Percentiles rank a stretch among this genome's conserved stretches.
phyloP scores from a whole-genome alignment of 2,888 invertebrate genomes.

The Timema cristinae region DNA sequence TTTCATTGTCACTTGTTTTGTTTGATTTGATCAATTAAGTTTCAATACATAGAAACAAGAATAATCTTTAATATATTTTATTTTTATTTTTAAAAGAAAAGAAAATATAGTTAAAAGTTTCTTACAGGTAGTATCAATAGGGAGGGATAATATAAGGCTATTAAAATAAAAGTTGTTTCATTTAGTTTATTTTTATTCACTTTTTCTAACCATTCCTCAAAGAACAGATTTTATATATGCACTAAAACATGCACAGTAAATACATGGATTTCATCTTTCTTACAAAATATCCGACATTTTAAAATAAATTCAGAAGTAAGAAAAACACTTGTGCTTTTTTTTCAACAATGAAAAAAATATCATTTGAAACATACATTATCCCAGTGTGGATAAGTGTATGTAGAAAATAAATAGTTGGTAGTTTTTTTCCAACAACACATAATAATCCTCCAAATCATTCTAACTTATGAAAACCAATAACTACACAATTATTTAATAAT shows the following conservation, averaged over 20 bases:
- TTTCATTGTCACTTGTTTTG: too few relatives aligned
- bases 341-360: slow-evolving; percentile 16
- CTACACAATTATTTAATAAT: too few relatives aligned
- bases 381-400: slow-evolving; percentile 8
- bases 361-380: slow-evolving; percentile 6
- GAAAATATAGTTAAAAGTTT: too few relatives aligned
- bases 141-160: too few relatives aligned
- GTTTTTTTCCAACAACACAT: too few relatives aligned
- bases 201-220: slow-evolving; percentile 23
- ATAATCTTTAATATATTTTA: too few relatives aligned
- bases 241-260: slow-evolving; percentile 46
- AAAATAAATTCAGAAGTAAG: slow-evolving; percentile 8
- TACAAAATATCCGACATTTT: slow-evolving; percentile 13
- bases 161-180: slow-evolving; percentile 15
- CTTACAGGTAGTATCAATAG: too few relatives aligned
- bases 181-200: not conserved
- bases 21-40: too few relatives aligned
- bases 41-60: too few relatives aligned
- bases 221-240: slow-evolving; percentile 38
- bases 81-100: too few relatives aligned
- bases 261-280: slow-evolving; percentile 10
- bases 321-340: slow-evolving; percentile 13
- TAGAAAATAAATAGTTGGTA: not conserved
- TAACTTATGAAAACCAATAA: too few relatives aligned
- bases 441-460: too few relatives aligned